A percentile compares a stretch with the other conserved stretches of the same genome.
phyloP scores from a whole-genome alignment of 1,140 invertebrate genomes.

The Pseudomyrmex cubaensis region DNA sequence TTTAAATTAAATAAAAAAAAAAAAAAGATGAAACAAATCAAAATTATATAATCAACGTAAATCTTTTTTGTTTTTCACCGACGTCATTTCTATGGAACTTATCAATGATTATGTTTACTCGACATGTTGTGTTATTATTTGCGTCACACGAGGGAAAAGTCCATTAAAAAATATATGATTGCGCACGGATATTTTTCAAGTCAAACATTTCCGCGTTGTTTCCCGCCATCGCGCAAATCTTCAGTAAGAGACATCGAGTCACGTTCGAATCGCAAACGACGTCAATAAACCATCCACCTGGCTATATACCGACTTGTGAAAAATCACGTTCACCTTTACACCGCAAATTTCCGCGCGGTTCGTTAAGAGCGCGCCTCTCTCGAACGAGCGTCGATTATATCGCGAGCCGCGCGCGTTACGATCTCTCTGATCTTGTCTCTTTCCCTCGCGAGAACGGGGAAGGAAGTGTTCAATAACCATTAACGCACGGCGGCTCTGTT shows the following conservation, averaged over 20 bases:
- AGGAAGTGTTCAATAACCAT: conserved; percentile 51
- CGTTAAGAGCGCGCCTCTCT: conserved; percentile 5
- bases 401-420: background rate
- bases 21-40: background rate
- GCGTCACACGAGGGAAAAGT: background rate
- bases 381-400: conserved; percentile 34
- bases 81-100: too few relatives aligned
- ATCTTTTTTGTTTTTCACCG: too few relatives aligned
- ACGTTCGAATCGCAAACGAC: background rate
- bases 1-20: conserved; percentile 4
- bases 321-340: conserved; percentile 25
- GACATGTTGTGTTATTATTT: background rate
- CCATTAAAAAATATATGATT: background rate
- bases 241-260: background rate
- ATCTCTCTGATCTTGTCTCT: conserved; percentile 19
- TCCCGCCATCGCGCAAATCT: too few relatives aligned
- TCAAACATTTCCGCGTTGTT: background rate
- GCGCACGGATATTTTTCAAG: background rate
- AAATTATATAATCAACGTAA: background rate
- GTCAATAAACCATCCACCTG: background rate
- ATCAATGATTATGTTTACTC: too few relatives aligned
- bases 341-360: conserved; percentile 16
- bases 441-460: background rate
- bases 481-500: conserved; percentile 17
- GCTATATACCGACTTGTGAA: background rate